Evolutionary conservation across 2,113 vertebrate species (phyloP).

Genomic region (Delphinapterus leucas): DNA sequence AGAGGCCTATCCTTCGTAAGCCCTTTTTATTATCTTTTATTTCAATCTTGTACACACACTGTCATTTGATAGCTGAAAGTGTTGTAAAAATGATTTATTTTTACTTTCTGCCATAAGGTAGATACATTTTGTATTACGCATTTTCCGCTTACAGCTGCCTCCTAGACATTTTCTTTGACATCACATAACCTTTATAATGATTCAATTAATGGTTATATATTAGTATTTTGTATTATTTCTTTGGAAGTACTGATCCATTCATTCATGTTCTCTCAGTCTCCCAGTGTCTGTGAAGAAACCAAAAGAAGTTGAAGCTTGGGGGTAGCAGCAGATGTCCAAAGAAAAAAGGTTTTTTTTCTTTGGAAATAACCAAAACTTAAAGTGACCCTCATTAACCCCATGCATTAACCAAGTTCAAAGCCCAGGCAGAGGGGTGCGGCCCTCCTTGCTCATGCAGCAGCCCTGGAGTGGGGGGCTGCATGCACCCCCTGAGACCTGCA

Average conservation of each 20-base stretch:
- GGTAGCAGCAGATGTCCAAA: neutral
- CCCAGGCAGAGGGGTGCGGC: neutral
- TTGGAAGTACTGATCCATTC: neutral
- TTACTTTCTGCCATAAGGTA: neutral
- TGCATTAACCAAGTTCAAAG: conserved; percentile 62
- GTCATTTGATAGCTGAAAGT: neutral
- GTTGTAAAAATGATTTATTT: neutral
- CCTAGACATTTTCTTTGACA: neutral
- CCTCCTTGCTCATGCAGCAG: neutral
- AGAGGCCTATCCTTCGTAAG: neutral
- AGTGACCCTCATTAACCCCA: neutral
- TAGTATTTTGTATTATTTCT: neutral
- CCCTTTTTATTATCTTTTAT: neutral
- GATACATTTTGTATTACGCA: neutral
- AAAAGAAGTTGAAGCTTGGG: neutral
- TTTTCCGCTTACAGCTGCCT: neutral
- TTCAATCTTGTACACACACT: neutral
- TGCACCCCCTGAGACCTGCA: neutral
- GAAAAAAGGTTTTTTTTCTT: neutral
- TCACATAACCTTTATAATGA: neutral
- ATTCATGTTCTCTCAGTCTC: neutral
- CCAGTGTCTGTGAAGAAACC: neutral
- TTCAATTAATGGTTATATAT: neutral
- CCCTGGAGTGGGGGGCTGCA: neutral
- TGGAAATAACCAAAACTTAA: conserved; percentile 13